Evolutionary conservation across 2,888 invertebrate genomes (phyloP).

Genomic region (Aphidoletes aphidimyza): DNA sequence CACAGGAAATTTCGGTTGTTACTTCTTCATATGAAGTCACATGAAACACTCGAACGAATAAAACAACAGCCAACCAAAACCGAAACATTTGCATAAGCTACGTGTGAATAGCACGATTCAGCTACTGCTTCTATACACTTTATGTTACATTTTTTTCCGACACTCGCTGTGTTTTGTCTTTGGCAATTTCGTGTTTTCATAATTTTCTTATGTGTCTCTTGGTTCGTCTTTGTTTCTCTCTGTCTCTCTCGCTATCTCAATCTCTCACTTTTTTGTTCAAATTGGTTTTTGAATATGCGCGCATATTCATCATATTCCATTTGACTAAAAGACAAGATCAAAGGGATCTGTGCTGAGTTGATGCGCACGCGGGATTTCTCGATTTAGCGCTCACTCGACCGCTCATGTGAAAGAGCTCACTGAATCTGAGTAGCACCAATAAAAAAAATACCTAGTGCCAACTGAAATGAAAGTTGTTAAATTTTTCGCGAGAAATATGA

Average conservation of each 20-base stretch:
- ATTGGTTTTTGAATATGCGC: too few relatives aligned
- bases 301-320: conserved; percentile 47
- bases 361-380: background rate
- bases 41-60: background rate
- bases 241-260: background rate
- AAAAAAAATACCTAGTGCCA: conserved; percentile 5
- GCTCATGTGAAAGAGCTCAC: background rate
- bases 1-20: conserved; percentile 11
- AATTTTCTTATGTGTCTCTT: conserved; percentile 9
- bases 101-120: conserved; percentile 34
- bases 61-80: background rate
- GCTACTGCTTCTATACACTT: conserved; percentile 28
- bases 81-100: background rate
- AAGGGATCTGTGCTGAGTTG: background rate
- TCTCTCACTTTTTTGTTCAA: background rate
- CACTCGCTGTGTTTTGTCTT: background rate
- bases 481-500: background rate
- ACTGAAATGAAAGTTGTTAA: conserved; percentile 3
- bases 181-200: conserved; percentile 24
- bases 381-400: background rate
- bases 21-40: background rate
- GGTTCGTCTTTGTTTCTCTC: background rate
- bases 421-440: background rate
- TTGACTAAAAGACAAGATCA: conserved; percentile 17
- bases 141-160: background rate